Evolutionary conservation across 2,888 invertebrate species (phyloP), one percentile per base, ranked within the genome.

Genomic region (Cheilosia impressa): DNA sequence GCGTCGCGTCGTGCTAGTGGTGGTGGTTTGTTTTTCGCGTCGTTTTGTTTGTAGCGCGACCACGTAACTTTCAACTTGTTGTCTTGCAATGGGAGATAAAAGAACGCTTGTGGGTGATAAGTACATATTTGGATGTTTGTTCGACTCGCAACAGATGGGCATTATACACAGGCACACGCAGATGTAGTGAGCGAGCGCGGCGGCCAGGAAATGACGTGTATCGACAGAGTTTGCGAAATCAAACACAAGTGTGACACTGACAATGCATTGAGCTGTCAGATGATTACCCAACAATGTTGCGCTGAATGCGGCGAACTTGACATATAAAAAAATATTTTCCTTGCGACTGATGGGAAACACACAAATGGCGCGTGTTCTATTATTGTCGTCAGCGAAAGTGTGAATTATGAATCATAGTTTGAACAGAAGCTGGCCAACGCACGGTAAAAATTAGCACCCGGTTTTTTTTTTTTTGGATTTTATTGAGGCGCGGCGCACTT

Each of bases 71-170:
- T 13, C 38, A 13, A 62, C 45, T 73, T 60, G 72, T 43, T 72
- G 62, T 53, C 55, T 68, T 69, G 47, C 57, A 57, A 57, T 45
- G 15, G 3, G 50, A 53, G 53, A 72, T 45, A 62, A 72, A 57
- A 47, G 41, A 65, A 27, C 38, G 58, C 57, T 65, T 66, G 75
- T 75, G 66, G 65, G 75, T 75, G 75, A 75, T 66, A 75, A 75
- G 50, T 66, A 65, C 75, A 41, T 58, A 75, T 75, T 75, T 66
- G 57, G 58, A 57, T 55, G 55, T 38, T 22, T 24, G 50, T 43
- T 43, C 41, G 27, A 15, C 57, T 55, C 27, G 10, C 31, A 43
- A 34, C 57, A 41, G 41, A 53, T 55, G 38, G 38, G 66, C 45
- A 47, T 22, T n/a, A 45, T n/a, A 38, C 38, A 38, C n/a, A 24